Percentiles rank a stretch among this genome's conserved stretches.
Conservation (phyloP, 2,113 vertebrate species). For the Oreochromis aureus region DNA sequence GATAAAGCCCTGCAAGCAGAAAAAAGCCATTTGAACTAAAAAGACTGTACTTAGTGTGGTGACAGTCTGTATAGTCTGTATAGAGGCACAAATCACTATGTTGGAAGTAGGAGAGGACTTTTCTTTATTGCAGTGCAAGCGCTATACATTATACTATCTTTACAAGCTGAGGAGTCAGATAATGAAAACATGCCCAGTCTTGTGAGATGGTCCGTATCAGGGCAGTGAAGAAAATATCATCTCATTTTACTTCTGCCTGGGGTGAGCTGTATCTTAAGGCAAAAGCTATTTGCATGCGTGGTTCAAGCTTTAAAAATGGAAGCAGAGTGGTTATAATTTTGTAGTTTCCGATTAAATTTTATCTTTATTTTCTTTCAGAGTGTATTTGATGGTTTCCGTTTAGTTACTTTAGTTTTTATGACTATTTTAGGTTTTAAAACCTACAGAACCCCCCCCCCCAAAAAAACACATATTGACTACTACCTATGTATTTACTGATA, state of each 20-base stretch:
- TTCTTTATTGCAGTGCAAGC: not conserved
- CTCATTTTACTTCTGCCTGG: not conserved
- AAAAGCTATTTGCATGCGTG: not conserved
- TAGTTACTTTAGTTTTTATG: not conserved
- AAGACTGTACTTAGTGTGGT: conserved; percentile 21
- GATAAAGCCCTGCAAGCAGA: not conserved
- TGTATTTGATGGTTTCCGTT: not conserved
- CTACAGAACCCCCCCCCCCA: not conserved
- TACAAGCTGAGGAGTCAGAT: not conserved
- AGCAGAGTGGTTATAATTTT: not conserved
- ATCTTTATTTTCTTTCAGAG: not conserved
- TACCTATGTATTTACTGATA: not conserved
- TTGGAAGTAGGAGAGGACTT: not conserved
- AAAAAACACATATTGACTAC: not conserved
- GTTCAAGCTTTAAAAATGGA: not conserved
- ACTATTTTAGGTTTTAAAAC: not conserved
- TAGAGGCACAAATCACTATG: not conserved
- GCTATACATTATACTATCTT: not conserved
- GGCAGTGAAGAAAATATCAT: not conserved
- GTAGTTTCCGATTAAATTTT: not conserved
- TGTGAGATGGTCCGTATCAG: not conserved
- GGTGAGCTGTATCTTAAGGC: not conserved
- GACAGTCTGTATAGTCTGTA: not conserved
- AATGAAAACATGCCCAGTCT: not conserved
- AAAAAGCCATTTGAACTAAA: conserved; percentile 17